A percentile compares a stretch with the other conserved stretches of the same genome.
These are phyloP conservation scores for Sebastes schlegelii DNA, from an alignment of 2,113 vertebrate species.

Conservation along the genomic window DNA sequence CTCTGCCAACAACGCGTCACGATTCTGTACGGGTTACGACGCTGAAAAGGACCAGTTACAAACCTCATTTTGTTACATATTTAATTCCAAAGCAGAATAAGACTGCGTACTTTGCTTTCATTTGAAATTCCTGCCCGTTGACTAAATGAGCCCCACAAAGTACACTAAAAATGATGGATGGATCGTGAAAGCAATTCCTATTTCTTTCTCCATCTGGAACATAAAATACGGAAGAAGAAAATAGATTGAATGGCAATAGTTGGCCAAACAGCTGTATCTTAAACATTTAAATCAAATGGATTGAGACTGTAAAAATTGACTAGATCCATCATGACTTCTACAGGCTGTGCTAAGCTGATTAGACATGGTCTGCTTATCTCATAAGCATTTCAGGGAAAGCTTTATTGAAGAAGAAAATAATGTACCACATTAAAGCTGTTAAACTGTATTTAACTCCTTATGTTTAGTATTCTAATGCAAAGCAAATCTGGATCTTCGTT, in stretches of 20 bases:
- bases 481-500: not conserved
- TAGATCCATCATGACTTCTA: slow-evolving; percentile 30
- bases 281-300: not conserved
- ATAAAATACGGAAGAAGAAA: not conserved
- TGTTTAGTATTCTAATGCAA: not conserved
- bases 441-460: not conserved
- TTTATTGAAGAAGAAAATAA: slow-evolving; percentile 29
- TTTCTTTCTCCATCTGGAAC: not conserved
- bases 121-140: slow-evolving; percentile 5
- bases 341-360: slow-evolving; percentile 36
- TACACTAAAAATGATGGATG: not conserved
- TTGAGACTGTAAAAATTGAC: slow-evolving; percentile 19
- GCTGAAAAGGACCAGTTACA: slow-evolving; percentile 14
- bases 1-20: slow-evolving; percentile 48
- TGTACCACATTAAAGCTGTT: slow-evolving; percentile 9
- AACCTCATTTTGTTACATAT: slow-evolving; percentile 10
- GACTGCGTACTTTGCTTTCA: not conserved
- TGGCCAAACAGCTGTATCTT: not conserved
- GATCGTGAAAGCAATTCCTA: slow-evolving; percentile 3
- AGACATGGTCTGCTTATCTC: slow-evolving; percentile 36
- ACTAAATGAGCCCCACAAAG: slow-evolving; percentile 19
- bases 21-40: slow-evolving; percentile 14
- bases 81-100: not conserved
- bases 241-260: not conserved
- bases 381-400: slow-evolving; percentile 14